Evolutionary conservation across 2,888 invertebrate genomes (phyloP).

Genomic region (Caenorhabditis uteleia): DNA sequence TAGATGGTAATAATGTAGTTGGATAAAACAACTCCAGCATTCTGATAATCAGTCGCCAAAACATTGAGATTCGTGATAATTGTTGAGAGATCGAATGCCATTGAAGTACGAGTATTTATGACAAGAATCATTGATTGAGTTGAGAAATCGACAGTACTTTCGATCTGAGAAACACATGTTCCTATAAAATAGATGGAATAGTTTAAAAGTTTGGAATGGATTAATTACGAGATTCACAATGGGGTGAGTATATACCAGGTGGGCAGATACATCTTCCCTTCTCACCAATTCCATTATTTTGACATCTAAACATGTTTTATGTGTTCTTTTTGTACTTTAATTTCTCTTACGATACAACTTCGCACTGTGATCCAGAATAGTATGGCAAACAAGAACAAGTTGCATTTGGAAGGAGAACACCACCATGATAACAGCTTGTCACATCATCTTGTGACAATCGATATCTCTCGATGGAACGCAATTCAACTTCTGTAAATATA

Average conservation of each 20-base stretch:
- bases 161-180: slow-evolving; percentile 25
- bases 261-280: slow-evolving; percentile 38
- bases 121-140: slow-evolving; percentile 29
- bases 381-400: slow-evolving; percentile 40
- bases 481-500: background rate
- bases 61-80: slow-evolving; percentile 23
- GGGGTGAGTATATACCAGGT: slow-evolving; percentile 33
- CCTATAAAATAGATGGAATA: slow-evolving; percentile 6
- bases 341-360: slow-evolving; percentile 19
- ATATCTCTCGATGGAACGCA: slow-evolving; percentile 3
- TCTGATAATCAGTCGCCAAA: slow-evolving; percentile 19
- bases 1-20: slow-evolving; percentile 27
- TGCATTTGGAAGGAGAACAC: slow-evolving; percentile 39
- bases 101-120: slow-evolving; percentile 25
- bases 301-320: slow-evolving; percentile 14
- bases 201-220: too few species aligned
- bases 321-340: slow-evolving; percentile 3
- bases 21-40: slow-evolving; percentile 9
- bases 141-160: slow-evolving; percentile 25
- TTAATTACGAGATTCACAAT: slow-evolving; percentile 42
- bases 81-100: slow-evolving; percentile 25
- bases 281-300: slow-evolving; percentile 34
- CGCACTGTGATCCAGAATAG: slow-evolving; percentile 32
- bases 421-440: slow-evolving; percentile 26
- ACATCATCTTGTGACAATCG: slow-evolving; percentile 17